Conservation (phyloP, 2,113 vertebrate genomes). For the Semnopithecus entellus region DNA sequence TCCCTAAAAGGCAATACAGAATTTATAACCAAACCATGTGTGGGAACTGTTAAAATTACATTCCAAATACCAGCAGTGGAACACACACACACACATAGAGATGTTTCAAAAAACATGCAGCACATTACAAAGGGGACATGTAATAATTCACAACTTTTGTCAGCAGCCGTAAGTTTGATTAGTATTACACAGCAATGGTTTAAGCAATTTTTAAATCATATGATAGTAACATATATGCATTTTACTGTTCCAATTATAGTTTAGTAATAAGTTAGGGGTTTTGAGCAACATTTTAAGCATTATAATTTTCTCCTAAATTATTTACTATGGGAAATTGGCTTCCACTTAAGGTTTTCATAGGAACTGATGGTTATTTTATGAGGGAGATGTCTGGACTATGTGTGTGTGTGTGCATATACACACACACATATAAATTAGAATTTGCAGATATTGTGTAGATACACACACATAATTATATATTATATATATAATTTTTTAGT, state of each 20-base stretch:
- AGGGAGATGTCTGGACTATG: neutral
- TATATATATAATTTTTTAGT: too few relatives aligned
- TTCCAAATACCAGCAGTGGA: neutral
- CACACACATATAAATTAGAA: too few relatives aligned
- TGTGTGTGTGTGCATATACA: accelerated
- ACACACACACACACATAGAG: neutral
- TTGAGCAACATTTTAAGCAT: neutral
- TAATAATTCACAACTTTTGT: neutral
- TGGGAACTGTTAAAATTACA: conserved; percentile 8
- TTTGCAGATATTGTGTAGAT: too few relatives aligned
- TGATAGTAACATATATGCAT: neutral
- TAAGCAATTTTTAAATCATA: neutral
- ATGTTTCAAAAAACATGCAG: neutral
- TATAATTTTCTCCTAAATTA: neutral
- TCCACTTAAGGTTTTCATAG: neutral
- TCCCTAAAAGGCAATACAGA: neutral
- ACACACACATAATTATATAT: too few relatives aligned
- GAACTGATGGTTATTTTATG: neutral
- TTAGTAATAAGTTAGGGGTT: neutral
- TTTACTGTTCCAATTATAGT: neutral
- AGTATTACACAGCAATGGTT: neutral
- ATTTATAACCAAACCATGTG: neutral
- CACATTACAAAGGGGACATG: neutral
- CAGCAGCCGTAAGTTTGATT: neutral
- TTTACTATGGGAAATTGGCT: neutral